Evolutionary conservation across 2,888 invertebrate species (phyloP).

Genomic region (Chromoteleia sp.): DNA sequence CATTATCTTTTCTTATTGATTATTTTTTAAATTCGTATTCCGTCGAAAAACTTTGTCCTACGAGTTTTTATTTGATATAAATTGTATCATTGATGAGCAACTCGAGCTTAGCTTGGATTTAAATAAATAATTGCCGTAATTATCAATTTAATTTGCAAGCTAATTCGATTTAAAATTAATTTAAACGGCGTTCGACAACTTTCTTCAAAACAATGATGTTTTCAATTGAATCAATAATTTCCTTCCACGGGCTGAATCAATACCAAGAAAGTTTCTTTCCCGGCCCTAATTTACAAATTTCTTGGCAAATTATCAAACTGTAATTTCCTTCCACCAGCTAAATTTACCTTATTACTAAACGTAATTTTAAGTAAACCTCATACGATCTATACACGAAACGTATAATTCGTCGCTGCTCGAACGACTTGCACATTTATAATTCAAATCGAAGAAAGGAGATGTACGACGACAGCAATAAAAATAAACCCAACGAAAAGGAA

Average conservation of each 20-base stretch:
- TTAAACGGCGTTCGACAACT: constrained; percentile 28
- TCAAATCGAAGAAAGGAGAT: constrained; percentile 19
- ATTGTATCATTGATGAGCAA: too few relatives aligned
- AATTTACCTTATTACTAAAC: constrained; percentile 46
- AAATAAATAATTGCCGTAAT: not conserved
- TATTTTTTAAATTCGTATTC: too few relatives aligned
- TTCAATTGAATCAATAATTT: constrained; percentile 61
- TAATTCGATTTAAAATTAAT: constrained; percentile 34
- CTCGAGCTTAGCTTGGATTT: not conserved
- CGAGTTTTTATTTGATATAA: too few relatives aligned
- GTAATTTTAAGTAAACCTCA: constrained; percentile 45
- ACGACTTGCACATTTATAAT: constrained; percentile 36
- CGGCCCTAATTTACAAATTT: constrained; percentile 57
- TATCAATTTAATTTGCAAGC: constrained; percentile 24
- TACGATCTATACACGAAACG: constrained; percentile 14
- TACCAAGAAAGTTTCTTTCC: constrained; percentile 52
- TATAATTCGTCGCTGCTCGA: constrained; percentile 14
- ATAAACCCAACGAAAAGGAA: constrained; percentile 11
- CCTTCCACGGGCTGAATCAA: constrained; percentile 44
- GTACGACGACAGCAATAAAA: constrained; percentile 20
- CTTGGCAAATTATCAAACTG: constrained; percentile 65
- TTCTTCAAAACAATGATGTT: constrained; percentile 53
- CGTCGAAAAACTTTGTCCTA: too few relatives aligned
- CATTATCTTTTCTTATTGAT: too few relatives aligned
- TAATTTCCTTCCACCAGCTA: constrained; percentile 55